Evolutionary conservation across 2,888 invertebrate genomes (phyloP).

Genomic region (Ypsolopha scabrella): DNA sequence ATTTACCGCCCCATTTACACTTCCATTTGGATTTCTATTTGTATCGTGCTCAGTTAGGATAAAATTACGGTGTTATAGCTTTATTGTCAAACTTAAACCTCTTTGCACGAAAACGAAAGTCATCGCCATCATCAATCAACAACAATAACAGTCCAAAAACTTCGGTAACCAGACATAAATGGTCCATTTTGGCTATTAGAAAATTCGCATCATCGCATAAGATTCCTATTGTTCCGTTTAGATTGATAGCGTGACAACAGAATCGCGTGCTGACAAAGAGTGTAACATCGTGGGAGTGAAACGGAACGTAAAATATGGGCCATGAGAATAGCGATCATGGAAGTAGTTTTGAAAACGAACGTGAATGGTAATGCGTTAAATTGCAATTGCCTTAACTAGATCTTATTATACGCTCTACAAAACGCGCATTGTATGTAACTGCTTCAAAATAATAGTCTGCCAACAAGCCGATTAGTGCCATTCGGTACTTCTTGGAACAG

Average conservation of each 20-base stretch:
- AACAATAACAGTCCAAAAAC: background rate
- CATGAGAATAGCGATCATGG: conserved; percentile 38
- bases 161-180: background rate
- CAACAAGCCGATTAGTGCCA: too few species aligned
- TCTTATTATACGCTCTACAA: too few species aligned
- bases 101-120: conserved; percentile 30
- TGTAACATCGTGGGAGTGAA: conserved; percentile 38
- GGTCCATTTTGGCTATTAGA: background rate
- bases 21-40: too few species aligned
- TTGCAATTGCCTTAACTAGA: background rate
- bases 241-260: conserved; percentile 36
- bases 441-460: too few species aligned
- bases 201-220: background rate
- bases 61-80: too few species aligned
- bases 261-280: conserved; percentile 27
- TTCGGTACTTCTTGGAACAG: too few species aligned
- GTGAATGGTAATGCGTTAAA: background rate
- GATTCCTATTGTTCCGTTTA: conserved; percentile 12
- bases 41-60: too few species aligned
- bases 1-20: too few species aligned
- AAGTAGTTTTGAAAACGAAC: conserved; percentile 13
- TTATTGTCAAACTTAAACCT: background rate
- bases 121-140: conserved; percentile 15
- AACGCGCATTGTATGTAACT: too few species aligned
- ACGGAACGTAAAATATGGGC: conserved; percentile 34